Conservation (phyloP, 1,140 invertebrate species). For the Mactra quadrangularis region DNA sequence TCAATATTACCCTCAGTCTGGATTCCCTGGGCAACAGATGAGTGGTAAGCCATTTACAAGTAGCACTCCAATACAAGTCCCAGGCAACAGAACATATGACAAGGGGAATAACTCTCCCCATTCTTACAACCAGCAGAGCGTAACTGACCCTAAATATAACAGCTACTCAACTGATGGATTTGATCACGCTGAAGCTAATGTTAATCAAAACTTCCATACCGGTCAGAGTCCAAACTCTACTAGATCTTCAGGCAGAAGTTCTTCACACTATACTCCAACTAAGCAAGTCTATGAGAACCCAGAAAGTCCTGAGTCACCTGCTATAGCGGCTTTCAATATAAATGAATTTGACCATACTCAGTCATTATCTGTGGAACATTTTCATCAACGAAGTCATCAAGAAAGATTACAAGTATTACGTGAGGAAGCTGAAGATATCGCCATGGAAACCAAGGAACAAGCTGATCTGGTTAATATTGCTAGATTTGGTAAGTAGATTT, state of each 20-base stretch:
- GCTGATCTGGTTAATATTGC: constrained; percentile 22
- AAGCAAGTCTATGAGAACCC: background rate
- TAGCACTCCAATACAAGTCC: constrained; percentile 3
- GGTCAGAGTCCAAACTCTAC: no score
- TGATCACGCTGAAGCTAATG: no score
- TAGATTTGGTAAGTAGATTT: constrained; percentile 38
- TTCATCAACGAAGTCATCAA: constrained; percentile 22
- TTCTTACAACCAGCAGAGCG: no score
- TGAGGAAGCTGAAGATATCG: constrained; percentile 40
- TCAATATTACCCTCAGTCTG: constrained; percentile 27
- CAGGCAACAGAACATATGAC: background rate
- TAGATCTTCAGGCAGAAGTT: no score
- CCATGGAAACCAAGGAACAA: constrained; percentile 35
- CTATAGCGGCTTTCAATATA: constrained; percentile 37
- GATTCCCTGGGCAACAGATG: background rate
- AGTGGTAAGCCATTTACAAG: background rate
- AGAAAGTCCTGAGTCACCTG: constrained; percentile 36
- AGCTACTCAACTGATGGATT: no score
- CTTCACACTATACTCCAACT: no score
- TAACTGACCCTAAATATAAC: no score
- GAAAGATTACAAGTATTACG: constrained; percentile 11
- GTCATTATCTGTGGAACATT: constrained; percentile 35
- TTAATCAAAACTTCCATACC: no score
- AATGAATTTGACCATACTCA: constrained; percentile 48
- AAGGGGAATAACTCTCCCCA: background rate